Conservation (phyloP, 2,888 invertebrate genomes). For the Pyrrhia umbra region DNA sequence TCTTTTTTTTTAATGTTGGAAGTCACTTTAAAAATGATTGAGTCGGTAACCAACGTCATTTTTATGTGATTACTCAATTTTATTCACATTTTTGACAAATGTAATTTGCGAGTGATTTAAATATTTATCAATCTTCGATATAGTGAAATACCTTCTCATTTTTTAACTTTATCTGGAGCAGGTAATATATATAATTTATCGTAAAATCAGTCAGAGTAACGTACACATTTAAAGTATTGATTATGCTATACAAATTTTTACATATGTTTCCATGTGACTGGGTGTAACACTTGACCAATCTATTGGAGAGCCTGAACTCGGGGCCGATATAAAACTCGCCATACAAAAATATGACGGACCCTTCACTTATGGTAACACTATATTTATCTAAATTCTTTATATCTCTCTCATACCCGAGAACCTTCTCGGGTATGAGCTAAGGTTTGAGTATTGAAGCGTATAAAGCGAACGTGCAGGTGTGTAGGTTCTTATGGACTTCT, state of each 20-base stretch:
- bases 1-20: slow-evolving; percentile 22
- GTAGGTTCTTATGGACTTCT: no score
- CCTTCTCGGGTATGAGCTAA: slow-evolving; percentile 17
- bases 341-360: slow-evolving; percentile 52
- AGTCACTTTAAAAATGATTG: no score
- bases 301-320: slow-evolving; percentile 38
- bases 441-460: no score
- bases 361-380: slow-evolving; percentile 12
- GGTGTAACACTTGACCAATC: slow-evolving; percentile 54
- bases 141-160: no score
- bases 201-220: no score
- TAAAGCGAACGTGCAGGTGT: no score
- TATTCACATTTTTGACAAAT: slow-evolving; percentile 33
- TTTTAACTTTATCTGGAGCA: no score
- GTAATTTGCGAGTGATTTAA: no score
- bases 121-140: no score
- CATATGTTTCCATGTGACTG: slow-evolving; percentile 13
- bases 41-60: slow-evolving; percentile 45
- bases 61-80: slow-evolving; percentile 11
- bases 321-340: slow-evolving; percentile 50
- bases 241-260: not conserved
- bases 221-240: no score
- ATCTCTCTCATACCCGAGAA: no score
- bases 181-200: no score
- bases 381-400: slow-evolving; percentile 31